phyloP scores from a whole-genome alignment of 2,113 vertebrate genomes.

The Daphoenositta chrysoptera region DNA sequence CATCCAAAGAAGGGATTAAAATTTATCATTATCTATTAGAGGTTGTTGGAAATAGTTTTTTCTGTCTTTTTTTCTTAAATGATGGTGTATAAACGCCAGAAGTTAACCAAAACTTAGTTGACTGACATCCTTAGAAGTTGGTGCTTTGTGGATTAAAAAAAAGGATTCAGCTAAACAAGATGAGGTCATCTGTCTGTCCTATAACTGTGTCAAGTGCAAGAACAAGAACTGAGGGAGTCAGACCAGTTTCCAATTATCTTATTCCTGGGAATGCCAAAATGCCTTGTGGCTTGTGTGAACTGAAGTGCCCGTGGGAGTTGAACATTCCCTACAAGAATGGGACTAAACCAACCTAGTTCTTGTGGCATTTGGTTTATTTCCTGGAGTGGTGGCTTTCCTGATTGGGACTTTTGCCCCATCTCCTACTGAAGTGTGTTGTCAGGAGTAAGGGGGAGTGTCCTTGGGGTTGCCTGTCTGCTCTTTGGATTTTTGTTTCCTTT shows the following conservation, averaged over 20 bases:
- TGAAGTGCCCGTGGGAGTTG: neutral
- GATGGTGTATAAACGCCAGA: neutral
- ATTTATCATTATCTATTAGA: neutral
- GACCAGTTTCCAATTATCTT: neutral
- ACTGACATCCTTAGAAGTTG: neutral
- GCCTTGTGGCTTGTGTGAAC: rapidly evolving
- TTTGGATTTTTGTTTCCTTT: neutral
- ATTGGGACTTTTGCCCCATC: neutral
- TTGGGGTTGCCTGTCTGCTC: neutral
- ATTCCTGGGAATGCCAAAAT: neutral
- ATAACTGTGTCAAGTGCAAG: neutral
- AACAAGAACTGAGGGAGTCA: neutral
- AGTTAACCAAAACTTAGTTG: neutral
- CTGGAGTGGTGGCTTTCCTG: neutral
- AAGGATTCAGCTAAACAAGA: neutral
- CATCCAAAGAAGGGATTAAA: neutral
- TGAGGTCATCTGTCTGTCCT: neutral
- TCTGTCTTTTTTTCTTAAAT: neutral
- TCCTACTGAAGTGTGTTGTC: neutral
- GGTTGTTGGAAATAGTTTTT: neutral
- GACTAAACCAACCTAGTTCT: neutral
- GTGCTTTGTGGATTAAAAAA: neutral
- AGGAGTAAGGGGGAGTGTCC: neutral
- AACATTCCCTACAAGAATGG: neutral
- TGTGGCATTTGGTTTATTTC: neutral